Percentiles rank a stretch among this genome's conserved stretches.
These are phyloP conservation scores for Himalopsyche tibetana DNA, from an alignment of 2,888 invertebrate genomes.

Conservation along the genomic window DNA sequence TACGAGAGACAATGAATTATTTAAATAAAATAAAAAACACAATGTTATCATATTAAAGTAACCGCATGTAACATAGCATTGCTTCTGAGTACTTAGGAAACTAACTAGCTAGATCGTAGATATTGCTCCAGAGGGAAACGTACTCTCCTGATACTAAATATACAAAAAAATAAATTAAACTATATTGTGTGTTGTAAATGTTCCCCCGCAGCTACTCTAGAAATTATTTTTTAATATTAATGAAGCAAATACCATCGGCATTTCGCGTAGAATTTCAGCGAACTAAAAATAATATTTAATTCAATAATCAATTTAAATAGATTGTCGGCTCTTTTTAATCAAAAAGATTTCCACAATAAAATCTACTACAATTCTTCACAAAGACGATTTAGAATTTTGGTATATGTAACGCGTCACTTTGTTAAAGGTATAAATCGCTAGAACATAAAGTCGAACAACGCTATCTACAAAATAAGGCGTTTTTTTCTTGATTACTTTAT, in stretches of 20 bases:
- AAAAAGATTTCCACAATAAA: no score
- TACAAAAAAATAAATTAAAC: slow-evolving; percentile 19
- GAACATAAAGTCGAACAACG: no score
- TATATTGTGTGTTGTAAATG: not conserved
- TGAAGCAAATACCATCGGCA: not conserved
- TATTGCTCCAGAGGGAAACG: slow-evolving; percentile 44
- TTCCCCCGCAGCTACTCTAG: not conserved
- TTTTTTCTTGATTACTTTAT: no score
- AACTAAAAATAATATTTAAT: no score
- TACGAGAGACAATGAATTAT: not conserved
- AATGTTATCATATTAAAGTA: not conserved
- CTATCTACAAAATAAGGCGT: no score
- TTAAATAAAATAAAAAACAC: not conserved
- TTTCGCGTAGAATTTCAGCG: no score
- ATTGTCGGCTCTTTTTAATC: no score
- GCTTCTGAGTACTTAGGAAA: not conserved
- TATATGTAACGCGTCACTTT: no score
- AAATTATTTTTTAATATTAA: slow-evolving; percentile 37
- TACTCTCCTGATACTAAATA: slow-evolving; percentile 41
- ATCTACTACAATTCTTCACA: no score
- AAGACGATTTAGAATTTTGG: no score
- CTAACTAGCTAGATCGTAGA: not conserved
- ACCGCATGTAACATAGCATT: not conserved
- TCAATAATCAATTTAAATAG: no score
- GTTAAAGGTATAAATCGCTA: no score